These are phyloP conservation scores for Delia radicum DNA, from an alignment of 1,140 invertebrate genomes.

Conservation along the genomic window DNA sequence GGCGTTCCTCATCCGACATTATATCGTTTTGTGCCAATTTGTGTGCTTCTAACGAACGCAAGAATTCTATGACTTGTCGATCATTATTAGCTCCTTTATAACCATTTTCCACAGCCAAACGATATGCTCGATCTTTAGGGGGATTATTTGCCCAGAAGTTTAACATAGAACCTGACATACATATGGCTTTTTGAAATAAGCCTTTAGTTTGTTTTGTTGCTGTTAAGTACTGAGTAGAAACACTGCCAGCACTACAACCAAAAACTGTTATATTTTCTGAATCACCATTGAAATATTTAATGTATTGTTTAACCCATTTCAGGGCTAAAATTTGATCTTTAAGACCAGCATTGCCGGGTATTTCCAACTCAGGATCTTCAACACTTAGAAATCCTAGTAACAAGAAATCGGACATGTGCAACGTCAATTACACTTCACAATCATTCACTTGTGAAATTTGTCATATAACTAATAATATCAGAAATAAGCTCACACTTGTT, in stretches of 20 bases:
- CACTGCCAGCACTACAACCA: slow-evolving; percentile 55
- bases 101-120: slow-evolving; percentile 27
- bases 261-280: slow-evolving; percentile 50
- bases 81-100: slow-evolving; percentile 39
- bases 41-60: slow-evolving; percentile 32
- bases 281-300: slow-evolving; percentile 54
- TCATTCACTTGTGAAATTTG: too few species aligned
- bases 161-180: slow-evolving; percentile 61
- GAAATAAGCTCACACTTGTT: too few species aligned
- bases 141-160: slow-evolving; percentile 43
- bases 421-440: too few species aligned
- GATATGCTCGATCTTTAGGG: slow-evolving; percentile 26
- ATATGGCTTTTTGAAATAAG: slow-evolving; percentile 63
- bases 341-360: slow-evolving; percentile 61
- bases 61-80: slow-evolving; percentile 42
- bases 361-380: slow-evolving; percentile 47
- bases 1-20: slow-evolving; percentile 30
- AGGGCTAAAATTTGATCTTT: slow-evolving; percentile 59
- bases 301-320: slow-evolving; percentile 56
- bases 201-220: slow-evolving; percentile 53
- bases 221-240: slow-evolving; percentile 47
- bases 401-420: too few species aligned
- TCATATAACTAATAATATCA: too few species aligned
- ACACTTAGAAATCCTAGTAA: slow-evolving; percentile 66
- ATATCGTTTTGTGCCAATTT: slow-evolving; percentile 25